Percentiles rank a stretch among this genome's conserved stretches.
phyloP scores from a whole-genome alignment of 2,888 invertebrate genomes.

The Chloromyia formosa region DNA sequence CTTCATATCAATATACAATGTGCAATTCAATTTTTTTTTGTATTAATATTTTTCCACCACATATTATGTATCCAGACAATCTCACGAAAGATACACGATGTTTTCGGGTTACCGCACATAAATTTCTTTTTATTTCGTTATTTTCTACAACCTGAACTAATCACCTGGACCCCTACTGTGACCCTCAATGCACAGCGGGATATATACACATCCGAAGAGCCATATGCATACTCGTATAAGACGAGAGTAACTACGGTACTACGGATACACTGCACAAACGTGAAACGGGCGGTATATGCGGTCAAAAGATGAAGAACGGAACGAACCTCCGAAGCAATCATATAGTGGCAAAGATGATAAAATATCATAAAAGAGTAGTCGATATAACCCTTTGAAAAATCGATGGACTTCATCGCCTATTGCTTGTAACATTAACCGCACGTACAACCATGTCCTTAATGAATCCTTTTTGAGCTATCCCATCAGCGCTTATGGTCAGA shows the following conservation, averaged over 20 bases:
- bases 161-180: conserved; percentile 50
- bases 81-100: conserved; percentile 7
- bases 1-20: neutral
- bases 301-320: conserved; percentile 11
- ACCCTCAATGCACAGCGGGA: conserved; percentile 45
- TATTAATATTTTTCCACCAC: neutral
- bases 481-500: neutral
- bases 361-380: too few relatives aligned
- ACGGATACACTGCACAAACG: conserved; percentile 18
- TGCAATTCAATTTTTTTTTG: neutral
- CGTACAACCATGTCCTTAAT: neutral
- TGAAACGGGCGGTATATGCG: conserved; percentile 19
- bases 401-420: neutral
- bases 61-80: neutral
- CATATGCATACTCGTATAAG: neutral
- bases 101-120: conserved; percentile 31
- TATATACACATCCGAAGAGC: conserved; percentile 14
- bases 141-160: conserved; percentile 50
- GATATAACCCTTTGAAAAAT: neutral
- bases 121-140: conserved; percentile 32
- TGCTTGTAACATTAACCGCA: neutral
- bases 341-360: too few relatives aligned
- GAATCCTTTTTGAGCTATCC: neutral
- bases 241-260: too few relatives aligned
- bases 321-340: conserved; percentile 10